Conservation (phyloP, 1,140 invertebrate species). For the Bombus waltoni region DNA sequence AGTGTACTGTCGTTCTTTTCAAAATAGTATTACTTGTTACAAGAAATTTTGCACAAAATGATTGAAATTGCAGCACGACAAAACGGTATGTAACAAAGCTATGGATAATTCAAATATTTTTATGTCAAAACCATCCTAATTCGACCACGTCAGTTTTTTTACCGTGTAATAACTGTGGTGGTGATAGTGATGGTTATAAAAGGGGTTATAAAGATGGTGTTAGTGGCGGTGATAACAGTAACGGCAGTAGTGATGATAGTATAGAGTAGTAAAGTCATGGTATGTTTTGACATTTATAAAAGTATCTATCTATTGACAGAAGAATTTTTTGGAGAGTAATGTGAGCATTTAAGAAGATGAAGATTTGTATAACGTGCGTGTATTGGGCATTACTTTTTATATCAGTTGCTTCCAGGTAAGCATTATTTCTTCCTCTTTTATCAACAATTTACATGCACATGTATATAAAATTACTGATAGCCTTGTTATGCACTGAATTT, state of each 20-base stretch:
- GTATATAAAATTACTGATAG: background rate
- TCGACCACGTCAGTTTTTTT: conserved; percentile 63
- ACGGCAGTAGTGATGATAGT: conserved; percentile 24
- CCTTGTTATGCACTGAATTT: background rate
- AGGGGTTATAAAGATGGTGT: conserved; percentile 12
- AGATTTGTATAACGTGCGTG: conserved; percentile 82
- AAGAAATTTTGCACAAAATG: background rate
- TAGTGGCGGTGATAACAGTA: conserved; percentile 27
- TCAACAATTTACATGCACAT: conserved; percentile 13
- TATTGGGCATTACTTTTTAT: conserved; percentile 85
- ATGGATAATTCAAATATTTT: background rate
- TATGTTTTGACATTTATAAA: conserved; percentile 11
- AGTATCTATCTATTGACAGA: conserved; percentile 10
- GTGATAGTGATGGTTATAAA: conserved; percentile 23
- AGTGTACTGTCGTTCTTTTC: background rate
- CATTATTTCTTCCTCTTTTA: background rate
- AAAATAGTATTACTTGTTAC: background rate
- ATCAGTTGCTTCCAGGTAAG: conserved; percentile 84
- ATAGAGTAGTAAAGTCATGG: conserved; percentile 18
- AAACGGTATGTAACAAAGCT: background rate
- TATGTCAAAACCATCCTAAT: conserved; percentile 35
- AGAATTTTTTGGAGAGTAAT: conserved; percentile 33
- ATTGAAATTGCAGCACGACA: no score
- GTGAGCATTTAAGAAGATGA: conserved; percentile 80
- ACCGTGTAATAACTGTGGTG: background rate